phyloP scores from a whole-genome alignment of 2,888 invertebrate species.

The Biston betularia region DNA sequence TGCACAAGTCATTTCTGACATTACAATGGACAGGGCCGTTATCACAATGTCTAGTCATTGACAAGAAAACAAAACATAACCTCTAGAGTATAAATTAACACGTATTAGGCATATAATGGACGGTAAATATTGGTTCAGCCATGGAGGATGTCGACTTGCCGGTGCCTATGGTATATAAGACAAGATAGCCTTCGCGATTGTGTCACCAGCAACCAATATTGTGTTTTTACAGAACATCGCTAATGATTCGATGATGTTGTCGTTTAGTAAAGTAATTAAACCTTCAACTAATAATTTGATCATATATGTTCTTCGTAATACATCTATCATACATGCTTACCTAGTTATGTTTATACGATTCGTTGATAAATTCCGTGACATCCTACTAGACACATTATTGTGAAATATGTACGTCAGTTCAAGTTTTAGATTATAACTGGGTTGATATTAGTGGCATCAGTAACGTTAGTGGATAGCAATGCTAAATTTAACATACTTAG shows the following conservation, averaged over 20 bases:
- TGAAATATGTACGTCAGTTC: no score
- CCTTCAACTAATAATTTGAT: background rate
- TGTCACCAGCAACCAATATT: constrained; percentile 16
- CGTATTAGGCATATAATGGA: constrained; percentile 32
- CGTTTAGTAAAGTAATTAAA: constrained; percentile 10
- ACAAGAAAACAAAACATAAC: constrained; percentile 29
- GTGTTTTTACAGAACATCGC: constrained; percentile 18
- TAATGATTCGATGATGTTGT: constrained; percentile 26
- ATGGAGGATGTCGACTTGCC: constrained; percentile 24
- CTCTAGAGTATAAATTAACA: constrained; percentile 28
- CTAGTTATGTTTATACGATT: background rate
- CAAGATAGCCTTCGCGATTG: constrained; percentile 23
- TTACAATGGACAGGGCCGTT: constrained; percentile 27
- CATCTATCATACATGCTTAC: background rate
- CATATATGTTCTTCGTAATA: background rate
- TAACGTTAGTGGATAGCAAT: no score
- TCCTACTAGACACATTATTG: no score
- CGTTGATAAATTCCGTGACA: background rate
- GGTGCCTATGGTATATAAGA: background rate
- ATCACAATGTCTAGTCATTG: constrained; percentile 19
- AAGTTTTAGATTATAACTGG: no score
- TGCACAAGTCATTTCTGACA: constrained; percentile 23
- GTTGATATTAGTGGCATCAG: no score
- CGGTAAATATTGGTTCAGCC: constrained; percentile 28
- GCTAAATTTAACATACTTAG: no score